A percentile compares a stretch with the other conserved stretches of the same genome.
Conservation (phyloP, 2,797 vertebrate genomes). For the Phyllotis vaccarum region DNA sequence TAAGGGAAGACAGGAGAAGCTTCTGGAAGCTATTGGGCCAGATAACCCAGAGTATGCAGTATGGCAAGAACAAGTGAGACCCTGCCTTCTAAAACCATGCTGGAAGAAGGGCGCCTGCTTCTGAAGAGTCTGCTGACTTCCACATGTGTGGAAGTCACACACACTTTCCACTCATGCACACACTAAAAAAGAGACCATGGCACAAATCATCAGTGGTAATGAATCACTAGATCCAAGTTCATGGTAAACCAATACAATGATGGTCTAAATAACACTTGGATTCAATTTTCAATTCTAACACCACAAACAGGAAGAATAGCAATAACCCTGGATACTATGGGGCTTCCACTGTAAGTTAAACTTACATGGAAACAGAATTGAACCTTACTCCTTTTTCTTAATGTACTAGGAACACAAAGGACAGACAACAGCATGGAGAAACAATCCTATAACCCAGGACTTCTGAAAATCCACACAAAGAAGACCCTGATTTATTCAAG, state of each 20-base stretch:
- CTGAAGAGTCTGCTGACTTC: not conserved
- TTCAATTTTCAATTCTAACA: conserved; percentile 31
- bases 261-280: not conserved
- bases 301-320: not conserved
- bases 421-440: not conserved
- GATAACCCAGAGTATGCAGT: not conserved
- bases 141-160: not conserved
- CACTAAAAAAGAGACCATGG: not conserved
- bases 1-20: not conserved
- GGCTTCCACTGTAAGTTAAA: not conserved
- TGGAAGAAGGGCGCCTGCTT: not conserved
- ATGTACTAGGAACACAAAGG: not conserved
- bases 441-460: not conserved
- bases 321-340: not conserved
- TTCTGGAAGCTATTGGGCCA: not conserved
- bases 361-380: not conserved
- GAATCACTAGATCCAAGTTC: not conserved
- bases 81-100: not conserved
- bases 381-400: not conserved
- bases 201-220: not conserved
- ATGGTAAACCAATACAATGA: not conserved
- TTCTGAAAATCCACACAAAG: not conserved
- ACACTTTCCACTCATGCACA: not conserved
- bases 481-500: not conserved
- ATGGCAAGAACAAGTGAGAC: not conserved